Evolutionary conservation across 2,888 invertebrate species (phyloP).

Genomic region (Lissonota sp.): DNA sequence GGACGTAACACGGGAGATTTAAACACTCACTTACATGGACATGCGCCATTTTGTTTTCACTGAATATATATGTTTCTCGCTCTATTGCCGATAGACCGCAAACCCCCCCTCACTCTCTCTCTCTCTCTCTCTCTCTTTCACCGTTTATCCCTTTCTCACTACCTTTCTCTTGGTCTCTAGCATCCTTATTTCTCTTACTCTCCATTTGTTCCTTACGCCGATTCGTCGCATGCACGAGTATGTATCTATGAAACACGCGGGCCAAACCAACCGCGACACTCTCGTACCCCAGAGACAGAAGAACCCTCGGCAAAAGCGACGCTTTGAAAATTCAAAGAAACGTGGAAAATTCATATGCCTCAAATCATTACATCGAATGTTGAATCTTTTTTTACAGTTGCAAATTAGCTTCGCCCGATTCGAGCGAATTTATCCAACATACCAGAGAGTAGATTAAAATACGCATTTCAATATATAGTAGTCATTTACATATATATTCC

Average conservation of each 20-base stretch:
- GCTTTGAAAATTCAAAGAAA: not conserved
- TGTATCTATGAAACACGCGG: conserved; percentile 49
- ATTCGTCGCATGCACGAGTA: conserved; percentile 53
- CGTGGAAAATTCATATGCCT: not conserved
- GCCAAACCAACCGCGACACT: conserved; percentile 51
- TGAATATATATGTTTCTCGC: too few species aligned
- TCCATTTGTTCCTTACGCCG: conserved; percentile 37
- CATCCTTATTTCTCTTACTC: conserved; percentile 18
- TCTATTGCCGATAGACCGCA: conserved; percentile 1
- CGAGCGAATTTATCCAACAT: too few species aligned
- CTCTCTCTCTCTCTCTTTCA: conserved; percentile 10
- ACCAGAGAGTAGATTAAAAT: too few species aligned
- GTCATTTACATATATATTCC: too few species aligned
- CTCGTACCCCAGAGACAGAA: conserved; percentile 5
- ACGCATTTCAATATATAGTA: too few species aligned
- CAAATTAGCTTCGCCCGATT: too few species aligned
- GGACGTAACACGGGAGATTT: conserved; percentile 60
- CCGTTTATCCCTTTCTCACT: conserved; percentile 42
- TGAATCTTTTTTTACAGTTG: too few species aligned
- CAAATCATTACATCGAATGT: not conserved
- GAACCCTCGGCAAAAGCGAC: conserved; percentile 30
- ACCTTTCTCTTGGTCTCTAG: conserved; percentile 54
- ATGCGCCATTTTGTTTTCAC: too few species aligned
- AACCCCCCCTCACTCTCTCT: not conserved
- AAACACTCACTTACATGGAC: not conserved